These are phyloP conservation scores for Microlaimidae sp. DNA, from an alignment of 2,888 invertebrate genomes.

Conservation along the genomic window DNA sequence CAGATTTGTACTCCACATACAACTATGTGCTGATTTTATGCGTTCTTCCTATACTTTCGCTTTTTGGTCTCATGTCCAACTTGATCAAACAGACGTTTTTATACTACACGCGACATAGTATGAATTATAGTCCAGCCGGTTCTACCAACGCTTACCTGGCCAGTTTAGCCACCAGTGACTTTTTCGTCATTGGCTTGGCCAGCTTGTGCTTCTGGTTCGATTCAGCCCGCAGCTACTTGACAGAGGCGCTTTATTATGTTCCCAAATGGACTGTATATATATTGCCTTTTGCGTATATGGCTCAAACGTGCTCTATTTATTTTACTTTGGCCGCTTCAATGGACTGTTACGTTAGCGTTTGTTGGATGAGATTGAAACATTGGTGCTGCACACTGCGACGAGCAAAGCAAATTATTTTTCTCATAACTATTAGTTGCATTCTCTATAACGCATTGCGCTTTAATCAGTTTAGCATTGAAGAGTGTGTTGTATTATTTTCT, in stretches of 20 bases:
- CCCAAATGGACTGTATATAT: constrained; percentile 31
- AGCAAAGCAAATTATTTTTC: constrained; percentile 24
- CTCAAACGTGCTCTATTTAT: constrained; percentile 33
- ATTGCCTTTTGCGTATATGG: constrained; percentile 33
- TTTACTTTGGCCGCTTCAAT: constrained; percentile 34
- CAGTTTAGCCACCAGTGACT: constrained; percentile 30
- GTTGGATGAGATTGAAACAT: constrained; percentile 10
- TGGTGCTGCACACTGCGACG: constrained; percentile 26
- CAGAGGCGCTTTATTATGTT: constrained; percentile 23
- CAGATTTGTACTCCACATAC: constrained; percentile 1
- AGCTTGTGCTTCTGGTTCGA: constrained; percentile 30
- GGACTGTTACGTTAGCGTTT: constrained; percentile 28
- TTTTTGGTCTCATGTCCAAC: constrained; percentile 33
- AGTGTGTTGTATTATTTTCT: too few relatives aligned
- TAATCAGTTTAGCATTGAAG: constrained; percentile 31
- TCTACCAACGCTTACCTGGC: constrained; percentile 33
- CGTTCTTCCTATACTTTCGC: constrained; percentile 8
- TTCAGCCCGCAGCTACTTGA: constrained; percentile 24
- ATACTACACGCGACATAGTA: constrained; percentile 27
- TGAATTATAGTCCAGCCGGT: constrained; percentile 20
- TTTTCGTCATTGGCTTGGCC: constrained; percentile 24
- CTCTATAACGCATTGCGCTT: constrained; percentile 32
- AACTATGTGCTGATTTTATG: constrained; percentile 14
- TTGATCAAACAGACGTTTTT: too few relatives aligned
- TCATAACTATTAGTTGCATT: constrained; percentile 23